phyloP scores from a whole-genome alignment of 2,888 invertebrate genomes.

The Ennomos erosarius region DNA sequence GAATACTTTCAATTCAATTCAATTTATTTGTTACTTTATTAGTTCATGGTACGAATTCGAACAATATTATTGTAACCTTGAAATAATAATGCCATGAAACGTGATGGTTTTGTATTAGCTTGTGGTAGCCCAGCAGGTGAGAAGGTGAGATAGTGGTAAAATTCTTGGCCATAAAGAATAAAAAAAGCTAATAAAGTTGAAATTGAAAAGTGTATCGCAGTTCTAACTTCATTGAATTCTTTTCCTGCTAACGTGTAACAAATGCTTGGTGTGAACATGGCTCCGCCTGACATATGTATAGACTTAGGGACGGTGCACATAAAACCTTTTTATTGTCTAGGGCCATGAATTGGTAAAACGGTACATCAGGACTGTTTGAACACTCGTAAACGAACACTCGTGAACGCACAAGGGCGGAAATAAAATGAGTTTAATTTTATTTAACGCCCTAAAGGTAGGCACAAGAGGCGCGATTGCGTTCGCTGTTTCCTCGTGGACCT shows the following conservation, averaged over 20 bases:
- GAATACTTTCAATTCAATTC: too few relatives aligned
- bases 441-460: not conserved
- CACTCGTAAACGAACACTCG: conserved; percentile 8
- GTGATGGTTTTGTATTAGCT: too few relatives aligned
- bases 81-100: too few relatives aligned
- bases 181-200: too few relatives aligned
- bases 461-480: too few relatives aligned
- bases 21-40: too few relatives aligned
- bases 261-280: conserved; percentile 24
- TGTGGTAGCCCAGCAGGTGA: too few relatives aligned
- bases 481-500: too few relatives aligned
- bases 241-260: conserved; percentile 23
- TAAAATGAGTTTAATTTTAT: conserved; percentile 6
- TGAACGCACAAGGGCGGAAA: conserved; percentile 9
- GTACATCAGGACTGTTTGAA: conserved; percentile 20
- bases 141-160: too few relatives aligned
- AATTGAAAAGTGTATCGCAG: not conserved
- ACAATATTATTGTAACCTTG: too few relatives aligned
- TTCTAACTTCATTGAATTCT: conserved; percentile 6
- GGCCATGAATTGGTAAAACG: conserved; percentile 25
- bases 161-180: too few relatives aligned
- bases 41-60: too few relatives aligned
- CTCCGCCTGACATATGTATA: conserved; percentile 27
- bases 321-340: conserved; percentile 29
- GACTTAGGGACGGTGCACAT: conserved; percentile 25